Evolutionary conservation across 2,888 invertebrate species (phyloP), one percentile per base, ranked within the genome.

Genomic region (Latrodectus hesperus): DNA sequence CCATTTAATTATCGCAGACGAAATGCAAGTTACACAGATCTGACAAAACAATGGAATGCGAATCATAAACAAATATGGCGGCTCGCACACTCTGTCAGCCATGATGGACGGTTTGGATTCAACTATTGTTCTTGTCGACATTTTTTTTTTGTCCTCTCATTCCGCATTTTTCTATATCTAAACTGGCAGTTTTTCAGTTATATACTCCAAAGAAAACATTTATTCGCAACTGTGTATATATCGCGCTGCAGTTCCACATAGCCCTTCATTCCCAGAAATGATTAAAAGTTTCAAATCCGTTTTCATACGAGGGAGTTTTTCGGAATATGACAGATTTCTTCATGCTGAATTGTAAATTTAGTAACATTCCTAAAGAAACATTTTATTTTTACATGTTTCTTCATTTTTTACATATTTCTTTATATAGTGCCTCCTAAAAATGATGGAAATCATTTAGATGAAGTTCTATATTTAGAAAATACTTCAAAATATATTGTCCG

Each of bases 11-110:
- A 84, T 75, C 60, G n/a, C 53, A 76, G 17, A 52, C 17, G 52
- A 53, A 52, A 70, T 64, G 83, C 49, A 78, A 38, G 49, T 65
- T 16, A 70, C 16, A 55, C 10, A 38, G 26, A 14, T 72, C 38
- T 84, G 84, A 72, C 77, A 77, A 77, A 76, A 84, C 84, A 84
- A 84, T 84, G 64, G 84, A 26, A 84, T 49, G 70, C 14, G 71
- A 49, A 16, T n/a, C 53, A 53, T 77, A 84, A 84, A 77, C 82
- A 84, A 84, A 84, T 55, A 72, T 77, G 67, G 84, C 72, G 77
- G 72, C 67, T 53, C 53, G 17, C 68, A 68, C 65, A 53, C 72
- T 38, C 22, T 72, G 77, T 67, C 70, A 68, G 51, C 53, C 71
- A 76, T 83, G 83, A 83, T 64, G 64, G 70, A 71, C 83, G 82